phyloP scores from a whole-genome alignment of 1,140 invertebrate species.

The Drosophila saltans region DNA sequence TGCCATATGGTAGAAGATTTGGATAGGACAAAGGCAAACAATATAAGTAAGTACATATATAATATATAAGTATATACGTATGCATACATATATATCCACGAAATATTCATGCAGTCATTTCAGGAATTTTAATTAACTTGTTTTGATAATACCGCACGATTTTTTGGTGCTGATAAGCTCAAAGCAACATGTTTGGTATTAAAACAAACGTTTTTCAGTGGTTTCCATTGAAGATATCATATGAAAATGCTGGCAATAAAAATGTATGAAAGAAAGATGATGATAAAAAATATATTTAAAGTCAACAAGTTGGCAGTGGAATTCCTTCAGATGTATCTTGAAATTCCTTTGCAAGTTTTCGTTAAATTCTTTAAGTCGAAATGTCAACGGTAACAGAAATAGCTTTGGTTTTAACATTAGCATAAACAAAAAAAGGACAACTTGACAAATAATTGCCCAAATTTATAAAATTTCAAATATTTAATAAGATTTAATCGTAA shows the following conservation, averaged over 20 bases:
- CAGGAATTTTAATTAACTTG: conserved; percentile 77
- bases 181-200: conserved; percentile 38
- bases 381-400: no score
- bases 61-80: conserved; percentile 31
- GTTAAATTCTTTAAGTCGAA: no score
- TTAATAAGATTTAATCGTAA: no score
- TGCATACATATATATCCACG: conserved; percentile 16
- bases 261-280: background rate
- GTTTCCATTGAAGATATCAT: background rate
- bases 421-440: no score
- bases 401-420: no score
- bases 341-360: background rate
- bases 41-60: conserved; percentile 57
- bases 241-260: background rate
- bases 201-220: conserved; percentile 11
- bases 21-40: conserved; percentile 42
- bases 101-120: conserved; percentile 59
- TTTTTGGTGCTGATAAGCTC: conserved; percentile 29
- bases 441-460: no score
- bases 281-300: background rate
- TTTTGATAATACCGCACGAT: conserved; percentile 49
- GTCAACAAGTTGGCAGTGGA: background rate
- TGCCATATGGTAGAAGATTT: conserved; percentile 50
- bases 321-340: background rate
- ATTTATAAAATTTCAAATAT: no score